Evolutionary conservation across 1,140 invertebrate species (phyloP).

Genomic region (Amyelois transitella): DNA sequence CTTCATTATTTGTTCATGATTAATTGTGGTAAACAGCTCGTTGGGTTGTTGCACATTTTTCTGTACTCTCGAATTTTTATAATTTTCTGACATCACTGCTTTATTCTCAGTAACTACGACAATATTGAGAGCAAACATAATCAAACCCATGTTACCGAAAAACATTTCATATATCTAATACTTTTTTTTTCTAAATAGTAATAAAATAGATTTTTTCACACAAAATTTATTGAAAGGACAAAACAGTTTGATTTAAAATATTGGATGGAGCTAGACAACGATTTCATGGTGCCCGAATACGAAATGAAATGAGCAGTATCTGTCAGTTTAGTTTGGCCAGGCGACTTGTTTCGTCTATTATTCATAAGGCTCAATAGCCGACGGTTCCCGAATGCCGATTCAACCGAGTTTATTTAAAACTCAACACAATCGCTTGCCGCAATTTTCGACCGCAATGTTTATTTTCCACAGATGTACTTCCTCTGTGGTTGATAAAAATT

Average conservation of each 20-base stretch:
- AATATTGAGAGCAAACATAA: too few relatives aligned
- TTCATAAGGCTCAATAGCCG: neutral
- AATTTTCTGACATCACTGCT: too few relatives aligned
- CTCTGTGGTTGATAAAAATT: neutral
- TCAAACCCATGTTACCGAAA: too few relatives aligned
- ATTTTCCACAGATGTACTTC: neutral
- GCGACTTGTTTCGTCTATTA: neutral
- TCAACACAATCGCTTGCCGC: neutral
- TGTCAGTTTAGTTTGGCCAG: neutral
- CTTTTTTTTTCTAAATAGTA: neutral
- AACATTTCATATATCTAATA: too few relatives aligned
- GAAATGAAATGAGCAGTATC: neutral
- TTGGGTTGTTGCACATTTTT: too few relatives aligned
- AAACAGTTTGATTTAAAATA: neutral
- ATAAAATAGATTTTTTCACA: neutral
- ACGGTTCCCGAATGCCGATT: neutral
- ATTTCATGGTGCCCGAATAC: neutral
- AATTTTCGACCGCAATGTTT: neutral
- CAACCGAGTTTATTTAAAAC: neutral
- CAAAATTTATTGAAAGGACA: neutral
- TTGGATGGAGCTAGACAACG: neutral
- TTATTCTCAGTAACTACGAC: too few relatives aligned
- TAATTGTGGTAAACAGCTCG: too few relatives aligned
- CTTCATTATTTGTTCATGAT: too few relatives aligned
- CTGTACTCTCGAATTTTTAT: too few relatives aligned